Base-by-base conservation (phyloP, 2,797 vertebrate species). In the Rhadinocentrus ornatus region DNA sequence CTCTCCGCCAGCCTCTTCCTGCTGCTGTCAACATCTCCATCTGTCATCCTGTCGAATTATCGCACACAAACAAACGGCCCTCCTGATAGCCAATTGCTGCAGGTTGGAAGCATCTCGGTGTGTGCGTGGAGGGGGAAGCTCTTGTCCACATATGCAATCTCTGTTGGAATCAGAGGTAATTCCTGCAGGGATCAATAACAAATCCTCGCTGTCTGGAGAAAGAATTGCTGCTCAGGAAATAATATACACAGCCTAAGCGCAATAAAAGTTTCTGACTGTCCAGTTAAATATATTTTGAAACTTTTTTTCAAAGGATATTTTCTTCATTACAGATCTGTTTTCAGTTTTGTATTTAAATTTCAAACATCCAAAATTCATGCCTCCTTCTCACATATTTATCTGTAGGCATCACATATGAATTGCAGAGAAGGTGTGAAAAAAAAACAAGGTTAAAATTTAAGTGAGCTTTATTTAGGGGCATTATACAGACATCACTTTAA, bases 11-110 rank as follows among this genome's bases (percentile, higher is more conserved):
- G 7, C 46, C 35, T 68, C 32, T 69, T 62, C 44, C 26, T 24
- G 32, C 41, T 60, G 58, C 64, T 29, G 4, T 57, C 63, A 35
- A 31, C 55, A 20, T 65, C 55, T 39, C 70, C 1, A 52, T 81
- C 68, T 32, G 29, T 87, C 77, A 71, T 63, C 52, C 73, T 70
- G 72, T 86, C 81, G 41, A 68, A 84, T 87, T 74, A 85, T 46
- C 70, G 6, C 56, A 75, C 55, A 32, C 74, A 80, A 31, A 67
- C 73, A 69, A 80, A 71, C 48, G 4, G 24, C 52, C 44, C 34
- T 34, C 16, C 59, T 32, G 9, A 27, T 0, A 7, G 70, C 9
- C 4, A 10, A 16, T 32, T 20, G 75, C 74, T 64, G 72, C 46
- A 18, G 65, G 65, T 69, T 52, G 44, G 26, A 62, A 44, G 44